phyloP scores from a whole-genome alignment of 2,797 vertebrate genomes.

The Diceros bicornis region DNA sequence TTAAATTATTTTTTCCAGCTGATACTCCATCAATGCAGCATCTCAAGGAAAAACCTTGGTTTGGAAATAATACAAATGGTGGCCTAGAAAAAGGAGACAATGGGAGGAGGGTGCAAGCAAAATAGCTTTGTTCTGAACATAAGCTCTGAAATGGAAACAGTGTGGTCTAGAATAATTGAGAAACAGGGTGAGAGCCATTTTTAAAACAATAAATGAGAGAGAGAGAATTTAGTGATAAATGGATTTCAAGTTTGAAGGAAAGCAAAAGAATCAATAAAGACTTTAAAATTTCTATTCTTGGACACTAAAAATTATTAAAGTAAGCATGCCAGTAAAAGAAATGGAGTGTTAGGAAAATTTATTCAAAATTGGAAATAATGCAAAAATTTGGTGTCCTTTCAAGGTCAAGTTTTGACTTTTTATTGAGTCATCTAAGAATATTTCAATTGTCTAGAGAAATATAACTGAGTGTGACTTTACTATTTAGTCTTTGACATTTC shows the following conservation, averaged over 20 bases:
- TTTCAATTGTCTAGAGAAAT: background rate
- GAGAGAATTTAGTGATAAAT: background rate
- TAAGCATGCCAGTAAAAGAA: background rate
- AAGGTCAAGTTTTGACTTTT: background rate
- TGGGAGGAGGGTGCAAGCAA: background rate
- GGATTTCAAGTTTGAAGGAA: slow-evolving; percentile 4
- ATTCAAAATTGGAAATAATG: background rate
- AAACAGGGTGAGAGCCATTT: background rate
- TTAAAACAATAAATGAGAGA: background rate
- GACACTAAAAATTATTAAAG: background rate
- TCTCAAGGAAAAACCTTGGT: background rate
- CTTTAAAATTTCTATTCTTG: background rate
- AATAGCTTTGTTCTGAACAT: background rate
- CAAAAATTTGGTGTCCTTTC: background rate
- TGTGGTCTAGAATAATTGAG: background rate
- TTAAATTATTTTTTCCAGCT: background rate
- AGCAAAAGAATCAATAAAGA: background rate
- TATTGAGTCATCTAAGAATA: background rate
- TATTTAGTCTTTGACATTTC: background rate
- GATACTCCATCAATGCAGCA: background rate
- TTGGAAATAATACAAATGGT: background rate
- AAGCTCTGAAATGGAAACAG: background rate
- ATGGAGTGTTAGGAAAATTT: background rate
- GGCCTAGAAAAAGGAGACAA: background rate
- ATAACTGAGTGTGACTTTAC: background rate